These are phyloP conservation scores for Cephus sareptanus DNA, from an alignment of 2,888 invertebrate genomes.

Conservation along the genomic window DNA sequence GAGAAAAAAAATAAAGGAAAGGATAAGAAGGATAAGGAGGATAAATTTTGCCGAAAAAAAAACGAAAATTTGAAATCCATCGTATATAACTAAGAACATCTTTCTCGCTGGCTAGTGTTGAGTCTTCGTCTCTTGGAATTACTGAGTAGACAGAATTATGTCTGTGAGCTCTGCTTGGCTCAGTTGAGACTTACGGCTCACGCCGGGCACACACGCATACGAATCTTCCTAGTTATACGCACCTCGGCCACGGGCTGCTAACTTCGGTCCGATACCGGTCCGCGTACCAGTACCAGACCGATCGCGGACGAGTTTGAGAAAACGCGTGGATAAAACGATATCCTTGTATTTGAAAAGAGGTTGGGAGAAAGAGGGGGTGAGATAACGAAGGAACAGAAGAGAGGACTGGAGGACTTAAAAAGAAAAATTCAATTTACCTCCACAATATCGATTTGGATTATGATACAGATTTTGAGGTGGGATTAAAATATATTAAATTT, in stretches of 20 bases:
- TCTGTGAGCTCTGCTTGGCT: conserved; percentile 60
- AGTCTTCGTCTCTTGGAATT: conserved; percentile 51
- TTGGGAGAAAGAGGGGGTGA: neutral
- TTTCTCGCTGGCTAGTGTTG: conserved; percentile 12
- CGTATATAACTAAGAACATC: conserved; percentile 30
- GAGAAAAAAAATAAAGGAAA: neutral
- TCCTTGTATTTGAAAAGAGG: neutral
- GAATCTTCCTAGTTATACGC: conserved; percentile 21
- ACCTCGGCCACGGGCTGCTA: conserved; percentile 7
- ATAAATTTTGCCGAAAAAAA: conserved; percentile 23
- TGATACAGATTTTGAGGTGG: neutral
- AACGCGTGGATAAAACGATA: neutral
- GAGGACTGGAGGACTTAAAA: neutral
- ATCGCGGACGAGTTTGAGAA: conserved; percentile 32
- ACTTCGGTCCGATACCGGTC: conserved; percentile 1
- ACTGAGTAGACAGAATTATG: conserved; percentile 66
- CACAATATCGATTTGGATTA: conserved; percentile 1
- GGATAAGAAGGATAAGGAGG: neutral
- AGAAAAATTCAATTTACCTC: conserved; percentile 2
- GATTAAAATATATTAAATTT: neutral
- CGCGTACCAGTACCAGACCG: conserved; percentile 13
- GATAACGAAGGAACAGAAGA: neutral
- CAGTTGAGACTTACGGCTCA: conserved; percentile 65
- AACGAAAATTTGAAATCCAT: conserved; percentile 15
- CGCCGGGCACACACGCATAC: conserved; percentile 57